phyloP scores from a whole-genome alignment of 2,888 invertebrate species.

The Schrankia costaestrigalis region DNA sequence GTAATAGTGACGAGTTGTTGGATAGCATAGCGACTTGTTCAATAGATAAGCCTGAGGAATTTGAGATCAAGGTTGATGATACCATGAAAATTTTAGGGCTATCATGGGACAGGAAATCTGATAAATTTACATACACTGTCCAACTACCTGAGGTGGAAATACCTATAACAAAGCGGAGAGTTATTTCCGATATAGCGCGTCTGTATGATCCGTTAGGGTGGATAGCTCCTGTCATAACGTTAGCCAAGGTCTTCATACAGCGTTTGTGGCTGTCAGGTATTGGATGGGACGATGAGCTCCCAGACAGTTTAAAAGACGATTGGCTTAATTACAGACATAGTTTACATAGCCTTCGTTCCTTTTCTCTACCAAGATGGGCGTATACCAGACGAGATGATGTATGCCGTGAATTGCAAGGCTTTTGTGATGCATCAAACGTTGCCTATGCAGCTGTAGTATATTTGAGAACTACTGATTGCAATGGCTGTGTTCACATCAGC shows the following conservation, averaged over 20 bases:
- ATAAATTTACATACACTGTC: neutral
- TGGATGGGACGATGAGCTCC: neutral
- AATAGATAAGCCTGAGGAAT: no score
- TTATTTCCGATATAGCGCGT: neutral
- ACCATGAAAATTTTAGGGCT: neutral
- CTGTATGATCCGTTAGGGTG: constrained; percentile 4
- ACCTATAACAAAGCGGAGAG: neutral
- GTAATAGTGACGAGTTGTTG: neutral
- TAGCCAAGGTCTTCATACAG: constrained; percentile 1
- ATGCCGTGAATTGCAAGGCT: no score
- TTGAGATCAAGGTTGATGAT: neutral
- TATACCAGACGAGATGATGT: no score
- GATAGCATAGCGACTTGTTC: no score
- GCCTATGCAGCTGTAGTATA: no score
- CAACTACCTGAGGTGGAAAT: neutral
- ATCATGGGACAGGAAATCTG: neutral
- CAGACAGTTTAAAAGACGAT: neutral
- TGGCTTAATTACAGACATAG: neutral
- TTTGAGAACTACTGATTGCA: no score
- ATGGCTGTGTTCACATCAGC: no score
- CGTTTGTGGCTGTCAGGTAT: constrained; percentile 1
- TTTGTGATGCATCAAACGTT: no score
- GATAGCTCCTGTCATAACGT: constrained; percentile 1
- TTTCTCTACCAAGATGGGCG: no score
- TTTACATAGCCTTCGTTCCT: neutral